Evolutionary conservation across 37 sponge, comb jelly and placozoan species (phyloP), one percentile per base, ranked within the genome.

Genomic region (Cliona cf. orientalis): DNA sequence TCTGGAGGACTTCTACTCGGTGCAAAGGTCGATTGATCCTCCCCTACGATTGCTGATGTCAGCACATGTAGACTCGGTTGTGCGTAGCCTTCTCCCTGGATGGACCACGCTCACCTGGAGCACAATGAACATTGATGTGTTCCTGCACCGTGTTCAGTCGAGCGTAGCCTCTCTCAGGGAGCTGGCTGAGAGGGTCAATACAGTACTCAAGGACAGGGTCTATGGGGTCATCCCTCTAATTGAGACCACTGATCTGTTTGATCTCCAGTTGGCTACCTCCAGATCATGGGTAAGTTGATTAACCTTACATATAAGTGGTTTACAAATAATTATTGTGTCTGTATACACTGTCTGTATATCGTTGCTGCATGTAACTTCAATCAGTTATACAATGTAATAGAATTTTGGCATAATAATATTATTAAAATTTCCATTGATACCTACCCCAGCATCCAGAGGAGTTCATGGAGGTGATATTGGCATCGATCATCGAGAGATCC

Each of bases 61-160:
- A 19, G 53, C 69, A 0, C 71, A 79, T 78, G 56, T 81, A 12
- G 92, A 83, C 0, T 39, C 29, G 17, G 84, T 84, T 7, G 29
- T 84, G 40, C 82, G 81, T 58, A 39, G 75, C 31, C 75, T 94
- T 28, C 58, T 86, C 38, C 95, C 97, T 37, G 97, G 97, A 26
- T 89, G 91, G 83, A 82, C 90, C 68, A 90, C 95, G 5, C 77
- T 97, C n/a, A 89, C 90, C 4, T 97, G 97, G 97, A 93, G 69
- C 65, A 89, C 85, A 12, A 76, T 97, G 58, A 97, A 97, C 81
- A 97, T 97, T 38, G 97, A 97, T 75, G 95, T 91, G 36, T 97
- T 81, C 84, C 78, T 94, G 29, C 90, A 97, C 79, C 68, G 46
- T 11, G 88, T 80, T 3, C 46, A 80, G 39, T 3, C 74, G 1